Conservation (phyloP, 2,797 vertebrate genomes). For the Micromesistius poutassou region DNA sequence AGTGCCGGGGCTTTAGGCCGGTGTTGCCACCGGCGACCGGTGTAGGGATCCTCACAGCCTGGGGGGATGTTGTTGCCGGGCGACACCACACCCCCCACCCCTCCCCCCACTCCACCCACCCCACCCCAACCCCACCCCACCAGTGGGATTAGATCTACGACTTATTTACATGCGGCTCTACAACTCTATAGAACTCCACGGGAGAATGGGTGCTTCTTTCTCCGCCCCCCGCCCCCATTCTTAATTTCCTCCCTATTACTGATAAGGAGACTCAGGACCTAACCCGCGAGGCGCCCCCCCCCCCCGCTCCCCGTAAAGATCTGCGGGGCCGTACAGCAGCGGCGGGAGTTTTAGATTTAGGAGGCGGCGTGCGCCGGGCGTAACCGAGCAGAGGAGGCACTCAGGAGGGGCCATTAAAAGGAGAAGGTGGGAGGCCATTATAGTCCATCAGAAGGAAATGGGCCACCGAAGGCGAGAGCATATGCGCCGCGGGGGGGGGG, state of each 20-base stretch:
- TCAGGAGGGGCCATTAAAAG: constrained; percentile 22
- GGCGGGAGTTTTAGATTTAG: constrained; percentile 36
- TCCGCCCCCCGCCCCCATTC: background rate
- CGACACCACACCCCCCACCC: too few relatives aligned
- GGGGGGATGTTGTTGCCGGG: background rate
- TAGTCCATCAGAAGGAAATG: constrained; percentile 17
- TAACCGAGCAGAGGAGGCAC: constrained; percentile 22
- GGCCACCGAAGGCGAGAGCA: constrained; percentile 22
- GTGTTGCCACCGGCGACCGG: background rate
- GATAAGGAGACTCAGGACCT: background rate
- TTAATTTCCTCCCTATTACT: constrained; percentile 21
- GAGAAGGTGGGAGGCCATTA: constrained; percentile 30
- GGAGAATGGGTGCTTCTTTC: background rate
- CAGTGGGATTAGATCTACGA: background rate
- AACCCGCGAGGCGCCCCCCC: background rate
- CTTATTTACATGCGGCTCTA: constrained; percentile 43
- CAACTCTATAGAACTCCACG: constrained; percentile 16
- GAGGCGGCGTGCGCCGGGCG: constrained; percentile 24
- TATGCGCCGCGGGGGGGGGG: constrained; percentile 17
- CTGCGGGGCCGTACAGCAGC: constrained; percentile 26
- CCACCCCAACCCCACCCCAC: too few relatives aligned
- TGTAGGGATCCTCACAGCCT: background rate
- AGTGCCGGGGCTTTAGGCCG: background rate
- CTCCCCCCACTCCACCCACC: too few relatives aligned
- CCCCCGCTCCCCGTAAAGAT: constrained; percentile 33